A percentile compares a stretch with the other conserved stretches of the same genome.
Conservation (phyloP, 2,113 vertebrate genomes). For the Alaudala cheleensis region DNA sequence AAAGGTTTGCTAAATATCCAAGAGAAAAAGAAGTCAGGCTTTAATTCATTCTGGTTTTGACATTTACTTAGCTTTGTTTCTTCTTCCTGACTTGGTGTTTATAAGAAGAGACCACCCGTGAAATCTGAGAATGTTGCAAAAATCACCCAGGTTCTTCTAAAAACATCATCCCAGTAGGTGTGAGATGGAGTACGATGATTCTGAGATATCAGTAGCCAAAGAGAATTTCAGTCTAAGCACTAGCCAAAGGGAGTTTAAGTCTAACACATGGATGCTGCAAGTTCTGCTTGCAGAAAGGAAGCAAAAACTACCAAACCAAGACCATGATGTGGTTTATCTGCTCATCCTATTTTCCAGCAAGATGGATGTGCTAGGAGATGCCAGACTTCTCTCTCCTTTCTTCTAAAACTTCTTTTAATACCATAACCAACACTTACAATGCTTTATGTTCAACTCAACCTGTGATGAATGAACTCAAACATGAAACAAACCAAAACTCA, state of each 20-base stretch:
- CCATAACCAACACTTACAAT: background rate
- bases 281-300: background rate
- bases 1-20: background rate
- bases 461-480: background rate
- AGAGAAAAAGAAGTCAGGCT: background rate
- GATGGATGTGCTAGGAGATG: background rate
- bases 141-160: background rate
- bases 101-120: background rate
- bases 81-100: background rate
- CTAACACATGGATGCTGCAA: background rate
- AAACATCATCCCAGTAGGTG: background rate
- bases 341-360: background rate
- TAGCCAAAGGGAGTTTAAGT: background rate
- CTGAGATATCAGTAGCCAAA: background rate
- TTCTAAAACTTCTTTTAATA: background rate
- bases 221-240: background rate
- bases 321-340: background rate
- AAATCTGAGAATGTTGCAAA: background rate
- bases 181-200: background rate
- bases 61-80: background rate
- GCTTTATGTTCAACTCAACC: background rate
- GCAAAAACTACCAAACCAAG: background rate
- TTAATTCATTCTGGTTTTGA: background rate
- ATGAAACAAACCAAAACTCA: background rate
- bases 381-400: background rate